A percentile compares a stretch with the other conserved stretches of the same genome.
These are phyloP conservation scores for Lasius platythorax DNA, from an alignment of 2,888 invertebrate genomes.

Conservation along the genomic window DNA sequence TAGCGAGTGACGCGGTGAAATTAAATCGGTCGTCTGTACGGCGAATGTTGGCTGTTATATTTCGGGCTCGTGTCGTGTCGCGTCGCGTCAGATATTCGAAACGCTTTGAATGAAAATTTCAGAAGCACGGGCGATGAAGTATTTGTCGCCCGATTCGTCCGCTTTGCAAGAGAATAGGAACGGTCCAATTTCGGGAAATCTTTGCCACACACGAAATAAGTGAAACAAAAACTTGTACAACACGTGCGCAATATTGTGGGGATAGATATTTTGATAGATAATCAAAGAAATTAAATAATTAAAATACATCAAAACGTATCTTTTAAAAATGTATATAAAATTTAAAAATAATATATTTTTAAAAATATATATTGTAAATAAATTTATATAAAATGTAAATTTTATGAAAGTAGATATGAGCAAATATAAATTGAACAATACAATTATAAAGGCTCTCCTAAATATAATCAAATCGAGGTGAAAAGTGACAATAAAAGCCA, in stretches of 20 bases:
- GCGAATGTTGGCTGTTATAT: slow-evolving; percentile 17
- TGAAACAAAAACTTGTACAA: background rate
- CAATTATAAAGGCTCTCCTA: too few relatives aligned
- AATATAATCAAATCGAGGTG: too few relatives aligned
- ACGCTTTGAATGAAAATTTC: slow-evolving; percentile 40
- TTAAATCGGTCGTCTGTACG: slow-evolving; percentile 41
- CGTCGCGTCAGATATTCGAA: slow-evolving; percentile 21
- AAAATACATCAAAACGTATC: background rate
- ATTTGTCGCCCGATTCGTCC: background rate
- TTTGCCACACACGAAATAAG: background rate
- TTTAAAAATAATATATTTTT: background rate
- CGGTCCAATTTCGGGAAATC: slow-evolving; percentile 7
- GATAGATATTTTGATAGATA: background rate
- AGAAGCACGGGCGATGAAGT: slow-evolving; percentile 8
- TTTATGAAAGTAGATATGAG: background rate
- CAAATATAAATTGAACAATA: background rate
- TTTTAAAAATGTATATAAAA: background rate
- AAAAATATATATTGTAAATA: background rate
- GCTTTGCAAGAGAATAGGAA: background rate
- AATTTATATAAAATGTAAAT: background rate
- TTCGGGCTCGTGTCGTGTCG: slow-evolving; percentile 2
- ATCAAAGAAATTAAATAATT: slow-evolving; percentile 13
- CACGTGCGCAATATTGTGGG: background rate
- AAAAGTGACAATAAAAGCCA: too few relatives aligned
- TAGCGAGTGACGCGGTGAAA: background rate